Evolutionary conservation across 2,888 invertebrate genomes (phyloP), one percentile per base, ranked within the genome.

Genomic region (Corythucha ciliata): DNA sequence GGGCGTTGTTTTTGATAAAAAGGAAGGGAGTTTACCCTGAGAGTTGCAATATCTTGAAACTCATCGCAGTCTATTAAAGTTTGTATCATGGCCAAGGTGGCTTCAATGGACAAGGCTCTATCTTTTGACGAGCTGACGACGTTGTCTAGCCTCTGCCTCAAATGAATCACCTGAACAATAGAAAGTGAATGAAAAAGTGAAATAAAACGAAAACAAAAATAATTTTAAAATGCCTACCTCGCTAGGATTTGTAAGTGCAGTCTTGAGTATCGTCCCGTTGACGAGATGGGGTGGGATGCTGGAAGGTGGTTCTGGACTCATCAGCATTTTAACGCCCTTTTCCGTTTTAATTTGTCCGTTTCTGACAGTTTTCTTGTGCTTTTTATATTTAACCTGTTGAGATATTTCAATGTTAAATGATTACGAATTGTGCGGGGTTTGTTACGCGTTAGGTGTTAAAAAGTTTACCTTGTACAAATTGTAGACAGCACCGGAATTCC

Each of bases 401-500:
- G 34, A 20, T 22, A 52, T 64, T 40, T 57, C 55, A 5, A 24
- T 14, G 27, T 42, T 36, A 44, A 36, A 40, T 37, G 16, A 27
- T 27, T 6, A 33, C 33, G n/a, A 16, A 18, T 16, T 33, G 26
- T 12, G 37, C 10, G 14, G 16, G 8, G 10, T 14, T 12, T 16
- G 10, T 41, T 41, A 36, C 16, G 8, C 8, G 18, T 21, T 21
- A 20, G 6, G 5, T 40, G 7, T 40, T 20, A n/a, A 40, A 40
- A 6, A n/a, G 58, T 59, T 55, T 65, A 80, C 80, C 81, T 97
- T 97, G 75, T 97, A 97, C 64, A 96, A 77, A 72, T 96, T 97
- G 72, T 97, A 98, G 56, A 98, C 96, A 58, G 96, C 96, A 60
- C 94, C 94, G 63, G 94, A 96, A 73, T 97, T 98, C 52, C 97